Conservation (phyloP, 1,140 invertebrate species). For the Rhyzopertha dominica region DNA sequence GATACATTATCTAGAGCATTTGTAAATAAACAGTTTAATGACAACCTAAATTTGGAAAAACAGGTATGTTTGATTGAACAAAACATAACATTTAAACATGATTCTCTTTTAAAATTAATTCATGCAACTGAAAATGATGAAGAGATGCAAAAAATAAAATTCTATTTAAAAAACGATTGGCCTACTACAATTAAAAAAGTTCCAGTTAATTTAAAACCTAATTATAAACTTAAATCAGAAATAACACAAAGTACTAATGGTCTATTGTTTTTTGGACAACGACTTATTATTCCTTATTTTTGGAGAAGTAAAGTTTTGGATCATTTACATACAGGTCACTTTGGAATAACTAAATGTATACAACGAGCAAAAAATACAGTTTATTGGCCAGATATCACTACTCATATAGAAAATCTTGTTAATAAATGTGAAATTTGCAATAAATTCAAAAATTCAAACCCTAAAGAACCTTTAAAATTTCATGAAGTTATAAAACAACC, state of each 20-base stretch:
- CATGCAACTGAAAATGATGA: neutral
- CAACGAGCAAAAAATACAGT: slow-evolving; percentile 7
- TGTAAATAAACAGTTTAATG: neutral
- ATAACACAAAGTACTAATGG: neutral
- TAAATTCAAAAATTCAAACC: slow-evolving; percentile 3
- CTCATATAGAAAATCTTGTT: slow-evolving; percentile 4
- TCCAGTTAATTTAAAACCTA: neutral
- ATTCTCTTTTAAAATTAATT: too few species aligned
- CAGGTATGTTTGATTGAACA: neutral
- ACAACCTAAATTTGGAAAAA: neutral
- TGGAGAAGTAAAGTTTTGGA: slow-evolving; percentile 10
- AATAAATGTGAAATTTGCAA: slow-evolving; percentile 1
- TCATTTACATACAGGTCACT: slow-evolving; percentile 13
- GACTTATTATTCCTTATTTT: neutral
- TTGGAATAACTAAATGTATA: slow-evolving; percentile 16
- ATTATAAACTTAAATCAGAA: neutral
- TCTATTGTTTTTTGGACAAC: neutral
- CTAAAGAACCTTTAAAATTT: slow-evolving; percentile 27
- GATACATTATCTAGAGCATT: slow-evolving; percentile 32
- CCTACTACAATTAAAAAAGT: neutral
- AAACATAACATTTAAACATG: too few species aligned
- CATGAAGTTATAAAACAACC: slow-evolving; percentile 32
- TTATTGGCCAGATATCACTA: slow-evolving; percentile 6
- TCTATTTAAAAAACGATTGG: neutral
- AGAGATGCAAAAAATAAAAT: neutral